phyloP scores from a whole-genome alignment of 2,888 invertebrate species.

The Emmelina monodactyla region DNA sequence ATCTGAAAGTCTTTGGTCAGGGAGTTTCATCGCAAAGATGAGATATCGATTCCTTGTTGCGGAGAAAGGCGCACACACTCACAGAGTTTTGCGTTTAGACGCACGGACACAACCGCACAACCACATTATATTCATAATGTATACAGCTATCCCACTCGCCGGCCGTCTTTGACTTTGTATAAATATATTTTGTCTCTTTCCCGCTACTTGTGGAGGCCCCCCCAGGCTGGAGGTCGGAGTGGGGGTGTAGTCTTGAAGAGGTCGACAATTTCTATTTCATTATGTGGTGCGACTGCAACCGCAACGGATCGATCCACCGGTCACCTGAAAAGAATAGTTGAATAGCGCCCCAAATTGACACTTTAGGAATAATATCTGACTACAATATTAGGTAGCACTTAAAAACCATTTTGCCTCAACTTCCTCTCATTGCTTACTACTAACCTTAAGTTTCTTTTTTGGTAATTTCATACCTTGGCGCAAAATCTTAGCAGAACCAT shows the following conservation, averaged over 20 bases:
- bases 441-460: no score
- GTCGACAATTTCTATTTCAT: slow-evolving; percentile 65
- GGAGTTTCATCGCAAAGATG: slow-evolving; percentile 42
- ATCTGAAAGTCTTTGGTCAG: neutral
- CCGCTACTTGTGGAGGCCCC: slow-evolving; percentile 39
- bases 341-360: no score
- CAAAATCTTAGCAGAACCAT: no score
- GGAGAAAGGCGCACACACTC: slow-evolving; percentile 53
- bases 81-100: slow-evolving; percentile 37
- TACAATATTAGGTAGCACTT: no score
- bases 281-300: slow-evolving; percentile 58
- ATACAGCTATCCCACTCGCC: slow-evolving; percentile 64
- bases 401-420: no score
- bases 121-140: slow-evolving; percentile 67
- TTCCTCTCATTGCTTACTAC: no score
- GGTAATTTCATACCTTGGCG: no score
- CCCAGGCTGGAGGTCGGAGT: slow-evolving; percentile 46
- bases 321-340: slow-evolving; percentile 45
- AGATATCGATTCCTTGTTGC: slow-evolving; percentile 57
- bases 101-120: slow-evolving; percentile 54
- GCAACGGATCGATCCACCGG: slow-evolving; percentile 50
- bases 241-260: slow-evolving; percentile 61
- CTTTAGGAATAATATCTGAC: no score
- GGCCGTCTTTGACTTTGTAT: slow-evolving; percentile 65
- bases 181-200: slow-evolving; percentile 61